Base-by-base conservation (phyloP, 2,797 vertebrate species). In the Taenioides sp. region DNA sequence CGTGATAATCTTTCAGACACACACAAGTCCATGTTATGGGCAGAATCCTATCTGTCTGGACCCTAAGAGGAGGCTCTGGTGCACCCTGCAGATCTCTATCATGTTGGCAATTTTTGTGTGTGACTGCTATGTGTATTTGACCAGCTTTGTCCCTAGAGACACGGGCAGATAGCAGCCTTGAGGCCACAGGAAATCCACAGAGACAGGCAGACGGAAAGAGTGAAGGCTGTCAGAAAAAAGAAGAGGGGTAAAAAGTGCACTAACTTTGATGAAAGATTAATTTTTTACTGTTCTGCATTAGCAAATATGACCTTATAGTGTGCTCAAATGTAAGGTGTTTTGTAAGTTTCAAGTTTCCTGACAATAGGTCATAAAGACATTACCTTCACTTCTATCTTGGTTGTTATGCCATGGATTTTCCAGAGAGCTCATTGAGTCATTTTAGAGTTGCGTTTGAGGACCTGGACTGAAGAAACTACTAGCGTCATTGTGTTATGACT, bases 151-250 rank as follows among this genome's bases (percentile, higher is more conserved):
- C 85, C 84, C 84, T 61, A 40, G 84, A 87, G 85, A 86, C 83
- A 61, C 66, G 86, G 86, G 84, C 75, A 87, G 86, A 74, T 77
- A 75, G 80, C 71, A 83, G 83, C 90, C 91, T 82, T 31, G 87
- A 91, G 94, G 93, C 92, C 87, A 91, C 89, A 92, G 91, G 91
- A 93, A 93, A 90, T 92, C 91, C 86, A 88, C 84, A 92, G 91
- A 93, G 92, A 92, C 91, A 91, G 88, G 85, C 83, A 91, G 91
- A 87, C 90, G 91, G 89, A 91, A 88, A 91, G 91, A 92, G 84
- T 90, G 90, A 91, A 89, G 90, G 73, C 85, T 92, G 88, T 91
- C 89, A 90, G 81, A 80, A 80, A 70, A 77, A 83, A 66, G 50
- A 5, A 70, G 82, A 83, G 59, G 59, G n/a, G 18, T 18, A 77